Evolutionary conservation across 2,888 invertebrate genomes (phyloP), one percentile per base, ranked within the genome.

Genomic region (Athrips mouffetella): DNA sequence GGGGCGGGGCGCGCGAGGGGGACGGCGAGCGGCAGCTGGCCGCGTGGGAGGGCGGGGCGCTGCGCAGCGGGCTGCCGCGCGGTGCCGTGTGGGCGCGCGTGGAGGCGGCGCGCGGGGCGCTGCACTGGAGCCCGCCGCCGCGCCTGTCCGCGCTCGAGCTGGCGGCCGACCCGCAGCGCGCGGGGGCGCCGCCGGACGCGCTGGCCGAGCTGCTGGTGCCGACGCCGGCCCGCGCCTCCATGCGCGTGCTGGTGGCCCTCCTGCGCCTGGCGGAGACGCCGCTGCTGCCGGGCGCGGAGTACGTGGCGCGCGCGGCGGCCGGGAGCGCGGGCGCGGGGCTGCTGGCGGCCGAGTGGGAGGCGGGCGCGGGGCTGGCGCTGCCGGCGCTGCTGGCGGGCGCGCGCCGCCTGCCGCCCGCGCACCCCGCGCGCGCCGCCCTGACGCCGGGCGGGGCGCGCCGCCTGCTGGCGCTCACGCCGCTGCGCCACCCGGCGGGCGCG

Each of bases 11-110:
- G 13, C 11, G 31, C 45, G 49, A 45, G 46, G 35, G 4, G 16
- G 35, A 29, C 23, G 49, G 45, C 7, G 18, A 35, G 50, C 27
- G 8, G 6, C 55, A 51, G n/a, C 59, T 62, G 21, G 48, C 27
- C 5, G 54, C 48, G 13, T 44, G 50, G 16, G 65, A 65, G 53
- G 11, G 30, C 30, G 65, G 74, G 78, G 59, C 63, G 62, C 50
- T 66, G 63, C 30, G 52, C 51, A 91, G 91, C 44, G 91, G 92
- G 44, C 79, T 96, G 67, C 95, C 95, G 20, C 80, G 92, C 66
- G 90, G 91, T 67, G 92, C 92, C 58, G 86, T 94, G 55, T 95
- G 95, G 95, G 81, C 92, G 58, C 90, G 95, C 52, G 91, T 93
- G 51, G 95, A 94, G 78, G 91, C 92, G 8, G 79, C 94, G 47